Evolutionary conservation across 2,888 invertebrate species (phyloP), one percentile per base, ranked within the genome.

Genomic region (Eristalis arbustorum): DNA sequence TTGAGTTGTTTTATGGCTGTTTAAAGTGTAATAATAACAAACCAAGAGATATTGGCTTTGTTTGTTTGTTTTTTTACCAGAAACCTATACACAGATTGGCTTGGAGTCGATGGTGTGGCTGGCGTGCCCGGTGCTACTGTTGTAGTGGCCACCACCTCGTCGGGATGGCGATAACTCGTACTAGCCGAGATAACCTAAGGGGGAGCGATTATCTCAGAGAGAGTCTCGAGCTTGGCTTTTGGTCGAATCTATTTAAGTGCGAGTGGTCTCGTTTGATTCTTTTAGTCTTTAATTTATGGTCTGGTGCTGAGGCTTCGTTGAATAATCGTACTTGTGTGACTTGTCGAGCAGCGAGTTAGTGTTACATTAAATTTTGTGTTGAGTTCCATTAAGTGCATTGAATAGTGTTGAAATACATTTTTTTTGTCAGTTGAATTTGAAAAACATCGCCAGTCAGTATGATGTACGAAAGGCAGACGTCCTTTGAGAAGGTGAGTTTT

Each of bases 401-500:
- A 18, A n/a, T 4, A 56, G 34, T 68, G n/a, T 68, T 37, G 13
- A 2, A 13, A 49, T 13, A 11, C 8, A 56, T 73, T 34, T 31
- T 31, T 3, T 31, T 31, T 28, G 2, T 31, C 6, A 31, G 4
- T 5, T 25, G 66, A 72, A 31, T 34, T 31, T 31, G n/a, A 31
- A n/a, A 25, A 57, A 56, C 18, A 28, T 42, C 28, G 14, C 11
- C 25, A 28, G 5, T 10, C 10, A 88, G 56, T 25, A 90, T 88
- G 88, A 91, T 91, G 91, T 91, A 91, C 83, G 90, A 91, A 74
- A 90, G 90, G 69, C 91, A 92, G 89, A 89, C 88, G 57, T 92
- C 92, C 73, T 91, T 91, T 85, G 92, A 92, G 88, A 92, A 92
- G 92, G 92, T 92, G 89, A 74, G 90, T 49, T n/a, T 1, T 89